These are phyloP conservation scores for Agelastica alni DNA, from an alignment of 2,888 invertebrate genomes.

Conservation along the genomic window DNA sequence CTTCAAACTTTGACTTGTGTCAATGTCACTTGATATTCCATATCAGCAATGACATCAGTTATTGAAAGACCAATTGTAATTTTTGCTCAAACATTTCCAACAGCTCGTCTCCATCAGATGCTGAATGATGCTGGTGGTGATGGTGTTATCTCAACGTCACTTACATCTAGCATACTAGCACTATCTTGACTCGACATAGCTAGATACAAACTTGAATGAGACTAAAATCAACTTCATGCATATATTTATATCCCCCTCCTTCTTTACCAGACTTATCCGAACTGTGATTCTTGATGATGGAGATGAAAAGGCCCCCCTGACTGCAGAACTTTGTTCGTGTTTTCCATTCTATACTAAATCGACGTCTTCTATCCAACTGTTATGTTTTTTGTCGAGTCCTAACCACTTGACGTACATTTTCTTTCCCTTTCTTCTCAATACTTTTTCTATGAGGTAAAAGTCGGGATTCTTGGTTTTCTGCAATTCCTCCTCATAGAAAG, in stretches of 20 bases:
- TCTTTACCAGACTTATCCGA: neutral
- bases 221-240: no score
- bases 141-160: neutral
- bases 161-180: neutral
- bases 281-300: neutral
- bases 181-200: neutral
- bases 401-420: conserved; percentile 13
- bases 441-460: conserved; percentile 38
- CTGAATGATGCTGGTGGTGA: neutral
- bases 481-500: conserved; percentile 44
- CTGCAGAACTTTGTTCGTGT: neutral
- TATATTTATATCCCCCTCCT: neutral
- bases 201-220: neutral
- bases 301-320: no score
- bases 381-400: conserved; percentile 31
- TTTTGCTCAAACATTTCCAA: no score
- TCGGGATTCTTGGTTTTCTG: conserved; percentile 36
- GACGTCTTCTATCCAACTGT: conserved; percentile 40
- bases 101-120: neutral
- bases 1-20: no score
- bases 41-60: no score
- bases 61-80: no score
- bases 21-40: no score
- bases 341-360: conserved; percentile 15
- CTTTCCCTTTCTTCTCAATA: neutral